These are phyloP conservation scores for Drosophila stalkeri DNA, from an alignment of 2,888 invertebrate genomes.

Conservation along the genomic window DNA sequence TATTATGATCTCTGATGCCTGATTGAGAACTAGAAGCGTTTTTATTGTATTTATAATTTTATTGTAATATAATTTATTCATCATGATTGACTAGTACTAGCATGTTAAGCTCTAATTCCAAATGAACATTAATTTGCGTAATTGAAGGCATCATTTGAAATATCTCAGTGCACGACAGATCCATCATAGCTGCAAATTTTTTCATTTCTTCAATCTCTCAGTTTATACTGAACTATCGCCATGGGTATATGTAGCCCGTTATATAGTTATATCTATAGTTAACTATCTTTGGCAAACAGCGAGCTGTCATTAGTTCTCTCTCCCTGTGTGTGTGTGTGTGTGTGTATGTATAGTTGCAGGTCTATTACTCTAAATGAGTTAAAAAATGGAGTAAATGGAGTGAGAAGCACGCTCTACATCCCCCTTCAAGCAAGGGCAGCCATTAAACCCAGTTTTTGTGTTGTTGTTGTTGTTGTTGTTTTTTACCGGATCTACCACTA, in stretches of 20 bases:
- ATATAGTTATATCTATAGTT: neutral
- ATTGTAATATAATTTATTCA: no score
- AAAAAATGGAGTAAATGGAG: slow-evolving; percentile 77
- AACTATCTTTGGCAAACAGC: slow-evolving; percentile 39
- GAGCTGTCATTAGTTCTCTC: slow-evolving; percentile 58
- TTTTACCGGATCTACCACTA: slow-evolving; percentile 34
- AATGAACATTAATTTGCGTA: no score
- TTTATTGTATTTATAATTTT: no score
- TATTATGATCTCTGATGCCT: no score
- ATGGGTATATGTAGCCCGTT: neutral
- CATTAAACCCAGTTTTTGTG: slow-evolving; percentile 35
- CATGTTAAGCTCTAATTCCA: neutral
- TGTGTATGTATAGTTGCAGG: neutral
- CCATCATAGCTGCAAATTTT: neutral
- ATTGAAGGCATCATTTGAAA: neutral
- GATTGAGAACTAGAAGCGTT: no score
- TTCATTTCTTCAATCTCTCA: neutral
- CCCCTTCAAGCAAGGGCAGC: slow-evolving; percentile 38
- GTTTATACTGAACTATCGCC: neutral
- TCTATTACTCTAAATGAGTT: slow-evolving; percentile 69
- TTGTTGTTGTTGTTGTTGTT: neutral
- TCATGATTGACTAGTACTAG: neutral
- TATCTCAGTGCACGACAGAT: neutral
- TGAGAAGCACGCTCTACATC: slow-evolving; percentile 25
- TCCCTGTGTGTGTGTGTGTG: neutral